A percentile compares a stretch with the other conserved stretches of the same genome.
These are phyloP conservation scores for Sorex maritimensis DNA, from an alignment of 2,797 vertebrate genomes.

Conservation along the genomic window DNA sequence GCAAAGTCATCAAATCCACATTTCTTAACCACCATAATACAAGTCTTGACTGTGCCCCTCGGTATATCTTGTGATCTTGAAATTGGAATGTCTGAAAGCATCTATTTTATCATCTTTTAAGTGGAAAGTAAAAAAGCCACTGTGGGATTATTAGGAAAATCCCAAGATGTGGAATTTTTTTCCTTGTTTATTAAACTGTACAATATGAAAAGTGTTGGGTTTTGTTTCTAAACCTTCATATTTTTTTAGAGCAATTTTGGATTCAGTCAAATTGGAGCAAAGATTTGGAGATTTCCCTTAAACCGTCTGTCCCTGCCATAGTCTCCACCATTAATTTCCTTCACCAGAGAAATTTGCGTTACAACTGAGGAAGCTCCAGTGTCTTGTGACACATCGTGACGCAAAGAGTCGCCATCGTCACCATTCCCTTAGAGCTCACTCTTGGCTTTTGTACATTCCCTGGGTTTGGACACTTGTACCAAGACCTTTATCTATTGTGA, in stretches of 20 bases:
- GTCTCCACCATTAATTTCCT: background rate
- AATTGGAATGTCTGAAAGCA: background rate
- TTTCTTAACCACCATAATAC: background rate
- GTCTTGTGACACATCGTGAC: background rate
- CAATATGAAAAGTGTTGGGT: too few species aligned
- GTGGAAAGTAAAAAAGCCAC: background rate
- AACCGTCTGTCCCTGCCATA: background rate
- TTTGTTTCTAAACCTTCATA: too few species aligned
- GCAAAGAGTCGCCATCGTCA: too few species aligned
- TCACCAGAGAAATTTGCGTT: background rate
- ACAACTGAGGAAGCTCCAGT: background rate
- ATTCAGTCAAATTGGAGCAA: background rate
- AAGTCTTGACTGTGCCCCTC: background rate
- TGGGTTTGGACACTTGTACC: background rate
- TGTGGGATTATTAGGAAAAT: slow-evolving; percentile 36
- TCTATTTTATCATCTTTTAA: slow-evolving; percentile 36
- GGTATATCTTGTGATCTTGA: background rate
- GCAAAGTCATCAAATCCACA: background rate
- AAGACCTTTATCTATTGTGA: background rate
- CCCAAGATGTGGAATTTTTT: background rate
- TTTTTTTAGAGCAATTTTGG: background rate
- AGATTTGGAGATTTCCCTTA: background rate
- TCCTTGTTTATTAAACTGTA: too few species aligned
- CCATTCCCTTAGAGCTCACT: too few species aligned
- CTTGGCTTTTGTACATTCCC: too few species aligned